Evolutionary conservation across 2,888 invertebrate genomes (phyloP), one percentile per base, ranked within the genome.

Genomic region (Lysandra coridon): DNA sequence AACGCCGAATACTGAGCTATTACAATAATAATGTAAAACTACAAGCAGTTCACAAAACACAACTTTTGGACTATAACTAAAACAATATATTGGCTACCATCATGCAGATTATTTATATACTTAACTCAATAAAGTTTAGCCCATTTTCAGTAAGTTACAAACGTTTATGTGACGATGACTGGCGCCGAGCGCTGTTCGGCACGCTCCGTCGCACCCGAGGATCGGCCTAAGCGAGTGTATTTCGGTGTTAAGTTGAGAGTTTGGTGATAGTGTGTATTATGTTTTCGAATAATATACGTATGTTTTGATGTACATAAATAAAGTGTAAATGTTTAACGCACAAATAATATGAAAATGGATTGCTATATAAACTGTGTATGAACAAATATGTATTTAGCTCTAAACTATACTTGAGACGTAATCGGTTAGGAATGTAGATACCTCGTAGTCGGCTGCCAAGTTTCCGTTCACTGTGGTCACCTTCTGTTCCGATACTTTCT

Each of bases 311-410:
- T 94, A 94, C 90, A 94, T 94, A 94, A 92, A 92, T 94, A 93
- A 94, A 88, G 90, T 93, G 91, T 94, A 94, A 93, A 93, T 93
- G 93, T 94, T 93, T 93, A 94, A 94, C 94, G 94, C 94, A 94
- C 94, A 94, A 94, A 92, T 93, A 92, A 91, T 91, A 91, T 87
- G 88, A 87, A 85, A 89, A 88, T 80, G 81, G 33, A 81, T 81
- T 82, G 81, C 81, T 82, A 81, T 79, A 80, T 83, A 82, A 82
- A 82, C 84, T 83, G 83, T 83, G 83, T 85, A 83, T 82, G 86
- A 85, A 88, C 87, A 90, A 90, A 91, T 90, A 88, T 92, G 90
- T 93, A 93, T 88, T 91, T 93, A 94, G 93, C 90, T 92, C 88
- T 93, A 91, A 90, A 91, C 86, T 86, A 84, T 88, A 86, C 86